These are phyloP conservation scores for Suncus etruscus DNA, from an alignment of 2,113 vertebrate genomes.

Conservation along the genomic window DNA sequence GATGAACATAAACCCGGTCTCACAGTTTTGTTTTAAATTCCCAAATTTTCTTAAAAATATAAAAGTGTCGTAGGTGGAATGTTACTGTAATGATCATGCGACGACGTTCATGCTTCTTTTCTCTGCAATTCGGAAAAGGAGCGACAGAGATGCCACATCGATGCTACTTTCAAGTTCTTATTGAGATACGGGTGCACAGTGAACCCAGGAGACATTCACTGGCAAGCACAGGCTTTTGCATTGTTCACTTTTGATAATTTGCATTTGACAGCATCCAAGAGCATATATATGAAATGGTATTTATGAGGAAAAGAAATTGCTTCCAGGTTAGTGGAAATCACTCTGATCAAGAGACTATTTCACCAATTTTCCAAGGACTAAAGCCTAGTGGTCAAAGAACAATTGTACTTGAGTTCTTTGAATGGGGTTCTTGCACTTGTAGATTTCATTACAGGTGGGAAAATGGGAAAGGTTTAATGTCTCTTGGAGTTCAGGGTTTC, in stretches of 20 bases:
- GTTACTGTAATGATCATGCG: not conserved
- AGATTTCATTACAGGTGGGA: slow-evolving; percentile 90
- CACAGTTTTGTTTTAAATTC: slow-evolving; percentile 78
- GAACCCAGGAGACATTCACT: slow-evolving; percentile 37
- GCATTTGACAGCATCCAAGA: slow-evolving; percentile 77
- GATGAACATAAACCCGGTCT: slow-evolving; percentile 75
- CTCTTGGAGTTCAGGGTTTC: slow-evolving; percentile 84
- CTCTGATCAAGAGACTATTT: not conserved
- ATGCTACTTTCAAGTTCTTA: slow-evolving; percentile 75
- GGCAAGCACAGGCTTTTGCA: slow-evolving; percentile 60
- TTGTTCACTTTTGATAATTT: slow-evolving; percentile 79
- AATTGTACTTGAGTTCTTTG: slow-evolving; percentile 85
- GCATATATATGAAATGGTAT: slow-evolving; percentile 55
- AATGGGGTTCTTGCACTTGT: slow-evolving; percentile 85
- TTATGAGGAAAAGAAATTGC: slow-evolving; percentile 66
- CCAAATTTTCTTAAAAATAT: slow-evolving; percentile 44
- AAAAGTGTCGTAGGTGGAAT: not conserved
- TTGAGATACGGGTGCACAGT: slow-evolving; percentile 53
- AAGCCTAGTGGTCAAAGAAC: slow-evolving; percentile 77
- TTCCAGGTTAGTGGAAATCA: slow-evolving; percentile 73
- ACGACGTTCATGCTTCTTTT: no score
- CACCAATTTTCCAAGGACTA: slow-evolving; percentile 57
- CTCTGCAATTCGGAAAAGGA: not conserved
- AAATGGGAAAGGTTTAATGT: slow-evolving; percentile 88
- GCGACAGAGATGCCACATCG: slow-evolving; percentile 53